Evolutionary conservation across 2,888 invertebrate species (phyloP).

Genomic region (Ferrisia virgata): DNA sequence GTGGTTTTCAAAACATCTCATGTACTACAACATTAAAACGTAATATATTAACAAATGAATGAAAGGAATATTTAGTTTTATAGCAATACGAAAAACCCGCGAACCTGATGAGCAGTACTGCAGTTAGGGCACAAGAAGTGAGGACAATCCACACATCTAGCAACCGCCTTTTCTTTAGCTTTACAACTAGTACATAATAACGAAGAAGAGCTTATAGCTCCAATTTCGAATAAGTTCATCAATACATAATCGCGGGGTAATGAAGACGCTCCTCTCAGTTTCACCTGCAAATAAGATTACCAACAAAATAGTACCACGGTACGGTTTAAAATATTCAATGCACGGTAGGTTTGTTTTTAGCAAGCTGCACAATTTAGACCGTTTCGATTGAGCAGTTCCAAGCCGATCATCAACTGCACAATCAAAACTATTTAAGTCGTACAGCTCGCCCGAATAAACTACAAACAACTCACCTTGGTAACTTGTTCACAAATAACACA

Average conservation of each 20-base stretch:
- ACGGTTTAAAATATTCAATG: no score
- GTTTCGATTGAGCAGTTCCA: no score
- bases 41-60: background rate
- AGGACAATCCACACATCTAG: constrained; percentile 91
- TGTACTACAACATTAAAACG: constrained; percentile 58
- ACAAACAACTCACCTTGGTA: constrained; percentile 63
- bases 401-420: no score
- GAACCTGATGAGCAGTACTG: constrained; percentile 82
- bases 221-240: constrained; percentile 78
- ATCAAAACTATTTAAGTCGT: constrained; percentile 25
- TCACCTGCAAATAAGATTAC: constrained; percentile 57
- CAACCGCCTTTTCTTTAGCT: constrained; percentile 89
- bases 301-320: no score
- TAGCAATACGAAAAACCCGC: background rate
- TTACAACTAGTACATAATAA: constrained; percentile 87
- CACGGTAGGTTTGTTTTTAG: no score
- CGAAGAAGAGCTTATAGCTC: constrained; percentile 70
- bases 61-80: background rate
- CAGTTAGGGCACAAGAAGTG: constrained; percentile 91
- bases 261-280: constrained; percentile 71
- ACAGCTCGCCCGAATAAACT: background rate
- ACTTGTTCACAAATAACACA: constrained; percentile 83
- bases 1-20: constrained; percentile 96
- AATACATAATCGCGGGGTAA: constrained; percentile 83
- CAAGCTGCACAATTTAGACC: no score